Conservation (phyloP, 2,113 vertebrate genomes). For the Emydocephalus ijimae region DNA sequence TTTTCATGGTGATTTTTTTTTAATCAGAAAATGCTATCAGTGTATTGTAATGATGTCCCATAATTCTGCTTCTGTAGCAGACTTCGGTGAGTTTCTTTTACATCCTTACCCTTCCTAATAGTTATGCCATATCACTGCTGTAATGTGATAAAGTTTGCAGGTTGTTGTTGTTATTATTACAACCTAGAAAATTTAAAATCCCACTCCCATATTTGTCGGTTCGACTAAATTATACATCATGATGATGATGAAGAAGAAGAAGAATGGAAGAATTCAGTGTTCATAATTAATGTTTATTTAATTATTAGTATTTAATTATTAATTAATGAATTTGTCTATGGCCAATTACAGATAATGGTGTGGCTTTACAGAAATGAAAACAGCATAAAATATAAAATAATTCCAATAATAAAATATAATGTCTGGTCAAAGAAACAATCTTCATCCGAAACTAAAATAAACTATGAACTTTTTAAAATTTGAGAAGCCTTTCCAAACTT, state of each 20-base stretch:
- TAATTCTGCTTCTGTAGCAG: neutral
- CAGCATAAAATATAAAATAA: neutral
- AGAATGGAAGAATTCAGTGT: constrained; percentile 36
- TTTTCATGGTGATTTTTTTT: neutral
- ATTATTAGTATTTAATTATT: constrained; percentile 43
- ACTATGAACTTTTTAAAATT: constrained; percentile 37
- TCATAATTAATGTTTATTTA: constrained; percentile 55
- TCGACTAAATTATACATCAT: neutral
- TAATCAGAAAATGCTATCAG: neutral
- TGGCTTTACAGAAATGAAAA: neutral
- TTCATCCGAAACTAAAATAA: constrained; percentile 53
- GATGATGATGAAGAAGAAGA: too few species aligned
- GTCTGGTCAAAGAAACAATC: neutral
- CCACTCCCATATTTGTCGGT: neutral
- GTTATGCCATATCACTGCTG: neutral
- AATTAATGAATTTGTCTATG: neutral
- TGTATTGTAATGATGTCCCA: neutral
- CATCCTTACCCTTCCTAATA: neutral
- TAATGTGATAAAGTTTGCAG: neutral
- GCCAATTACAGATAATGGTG: neutral
- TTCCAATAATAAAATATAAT: neutral
- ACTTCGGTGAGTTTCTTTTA: neutral
- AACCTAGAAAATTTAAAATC: neutral
- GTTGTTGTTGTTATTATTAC: neutral
- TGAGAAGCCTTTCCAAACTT: constrained; percentile 19